A percentile compares a stretch with the other conserved stretches of the same genome.
Evolutionary conservation across 2,113 vertebrate species (phyloP).

Genomic region (Eidolon helvum): DNA sequence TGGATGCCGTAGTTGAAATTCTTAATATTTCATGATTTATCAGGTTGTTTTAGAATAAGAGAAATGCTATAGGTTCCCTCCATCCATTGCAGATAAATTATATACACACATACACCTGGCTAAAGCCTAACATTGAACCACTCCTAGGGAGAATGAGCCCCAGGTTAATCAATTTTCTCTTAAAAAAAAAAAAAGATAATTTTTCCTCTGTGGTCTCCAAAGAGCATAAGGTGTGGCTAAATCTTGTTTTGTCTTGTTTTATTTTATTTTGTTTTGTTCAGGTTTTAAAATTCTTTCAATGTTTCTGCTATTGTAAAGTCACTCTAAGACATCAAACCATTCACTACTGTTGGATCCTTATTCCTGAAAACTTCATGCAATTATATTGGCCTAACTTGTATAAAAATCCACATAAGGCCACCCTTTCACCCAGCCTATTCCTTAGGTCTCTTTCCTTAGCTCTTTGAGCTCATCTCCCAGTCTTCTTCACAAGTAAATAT

Average conservation of each 20-base stretch:
- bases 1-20: background rate
- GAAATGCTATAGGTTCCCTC: background rate
- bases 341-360: background rate
- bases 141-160: background rate
- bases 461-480: background rate
- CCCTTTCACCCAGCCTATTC: background rate
- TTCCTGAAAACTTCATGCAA: background rate
- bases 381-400: background rate
- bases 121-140: background rate
- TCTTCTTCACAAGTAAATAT: background rate
- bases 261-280: background rate
- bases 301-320: background rate
- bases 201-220: background rate
- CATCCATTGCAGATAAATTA: background rate
- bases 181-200: background rate
- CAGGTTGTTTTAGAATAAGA: background rate
- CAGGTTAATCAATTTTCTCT: background rate
- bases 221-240: background rate
- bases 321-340: constrained; percentile 11
- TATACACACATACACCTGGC: background rate
- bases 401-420: background rate
- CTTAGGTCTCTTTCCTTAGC: background rate
- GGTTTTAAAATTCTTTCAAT: background rate
- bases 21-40: background rate
- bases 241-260: background rate